Base-by-base conservation (phyloP, 2,888 invertebrate species). In the Polymixis flavicincta region DNA sequence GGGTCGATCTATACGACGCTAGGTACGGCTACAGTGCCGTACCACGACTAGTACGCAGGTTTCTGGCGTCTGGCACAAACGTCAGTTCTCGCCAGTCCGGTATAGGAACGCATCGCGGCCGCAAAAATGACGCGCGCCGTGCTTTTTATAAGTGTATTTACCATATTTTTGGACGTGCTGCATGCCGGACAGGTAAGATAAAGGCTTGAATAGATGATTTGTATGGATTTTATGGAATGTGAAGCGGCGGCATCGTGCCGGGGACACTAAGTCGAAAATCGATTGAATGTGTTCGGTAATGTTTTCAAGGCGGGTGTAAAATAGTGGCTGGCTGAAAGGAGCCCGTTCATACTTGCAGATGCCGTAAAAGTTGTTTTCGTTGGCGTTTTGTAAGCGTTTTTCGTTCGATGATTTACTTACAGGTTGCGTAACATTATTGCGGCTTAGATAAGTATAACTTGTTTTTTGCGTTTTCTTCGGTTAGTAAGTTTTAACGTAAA, bases 51-150 rank as follows among this genome's bases (percentile, higher is more conserved):
- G 96, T 96, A 95, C 96, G 96, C 95, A 96, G 96, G 94, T 94
- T 95, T 93, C 92, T 93, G 92, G 94, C 94, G 95, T 93, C 90
- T 89, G 89, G 92, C 87, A 88, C 90, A 89, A 92, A 95, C 95
- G 96, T 94, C 92, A 92, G 90, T 89, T 87, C 83, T 90, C 86
- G 90, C 90, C 92, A 92, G 92, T 92, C 92, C 91, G 90, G 90
- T 88, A 83, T 84, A 90, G 90, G 89, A 91, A 91, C 93, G 93
- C 92, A 92, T 86, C 94, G 96, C 95, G 96, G 94, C 94, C 95
- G 96, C 96, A 93, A 97, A 94, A 93, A 97, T 97, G 97, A 95
- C 97, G 97, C 97, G 96, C 93, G 96, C 96, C 95, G 96, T 97
- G 95, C 95, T 97, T 94, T 95, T 97, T 95, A 94, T 97, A 93